Evolutionary conservation across 2,888 invertebrate genomes (phyloP), one percentile per base, ranked within the genome.

Genomic region (Girardia tigrina): DNA sequence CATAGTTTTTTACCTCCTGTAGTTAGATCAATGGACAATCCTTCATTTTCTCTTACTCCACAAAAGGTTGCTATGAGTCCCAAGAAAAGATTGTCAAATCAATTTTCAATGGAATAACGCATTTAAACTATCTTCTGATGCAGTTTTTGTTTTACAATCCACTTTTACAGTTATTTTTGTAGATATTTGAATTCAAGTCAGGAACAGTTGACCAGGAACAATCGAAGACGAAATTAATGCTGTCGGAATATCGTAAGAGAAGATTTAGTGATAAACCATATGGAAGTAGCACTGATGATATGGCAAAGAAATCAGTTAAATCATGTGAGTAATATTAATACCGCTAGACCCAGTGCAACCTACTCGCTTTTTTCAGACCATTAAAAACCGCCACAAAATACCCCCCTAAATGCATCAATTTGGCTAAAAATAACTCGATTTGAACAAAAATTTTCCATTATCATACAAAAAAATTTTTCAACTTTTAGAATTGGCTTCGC

Each of bases 91-190:
- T 56, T 56, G 56, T n/a, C 23, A n/a, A 56, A 56, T 56, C 56
- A 56, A 56, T 56, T 56, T 56, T 56, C 56, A 56, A 56, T 56
- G 56, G 56, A 56, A 56, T n/a, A 56, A 56, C 56, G 56, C 56
- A 56, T 56, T 56, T 16, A 56, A 56, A 56, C n/a, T 56, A 6
- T 12, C 8, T n/a, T 56, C n/a, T n/a, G n/a, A n/a, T 56, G 56
- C n/a, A 8, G 56, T 56, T 6, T 12, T 6, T 36, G 8, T 36
- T 36, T 36, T 36, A 36, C n/a, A n/a, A n/a, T n/a, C n/a, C 16
- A 12, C 8, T 36, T 36, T 16, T 16, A 12, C 12, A 36, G 36
- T 16, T 36, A 16, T 36, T 36, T 12, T 36, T 36, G 36, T 36
- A 36, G 36, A 36, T 36, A 36, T 12, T 8, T 16, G 16, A 16